A percentile compares a stretch with the other conserved stretches of the same genome.
Conservation (phyloP, 2,113 vertebrate genomes). For the Proteles cristata region DNA sequence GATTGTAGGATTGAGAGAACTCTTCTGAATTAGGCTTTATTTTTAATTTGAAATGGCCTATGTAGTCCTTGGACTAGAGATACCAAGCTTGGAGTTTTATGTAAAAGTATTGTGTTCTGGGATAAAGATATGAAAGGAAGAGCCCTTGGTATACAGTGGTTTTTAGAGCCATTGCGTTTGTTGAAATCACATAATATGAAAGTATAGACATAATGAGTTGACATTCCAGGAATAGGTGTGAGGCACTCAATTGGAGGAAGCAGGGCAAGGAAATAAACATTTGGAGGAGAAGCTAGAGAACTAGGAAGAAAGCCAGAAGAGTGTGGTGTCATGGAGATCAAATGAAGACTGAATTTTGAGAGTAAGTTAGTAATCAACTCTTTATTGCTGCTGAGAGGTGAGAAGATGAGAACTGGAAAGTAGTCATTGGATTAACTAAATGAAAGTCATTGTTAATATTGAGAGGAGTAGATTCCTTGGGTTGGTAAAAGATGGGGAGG, state of each 20-base stretch:
- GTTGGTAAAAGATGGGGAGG: neutral
- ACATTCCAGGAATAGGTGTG: neutral
- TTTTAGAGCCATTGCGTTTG: neutral
- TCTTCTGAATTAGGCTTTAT: neutral
- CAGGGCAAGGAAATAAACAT: neutral
- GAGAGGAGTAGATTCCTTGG: neutral
- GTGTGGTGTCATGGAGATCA: neutral
- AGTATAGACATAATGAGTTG: neutral
- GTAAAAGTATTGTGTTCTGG: neutral
- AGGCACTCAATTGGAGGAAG: neutral
- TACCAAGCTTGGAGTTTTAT: neutral
- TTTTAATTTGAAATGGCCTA: slow-evolving; percentile 1
- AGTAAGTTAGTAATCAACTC: neutral
- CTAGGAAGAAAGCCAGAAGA: neutral
- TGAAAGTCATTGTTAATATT: neutral
- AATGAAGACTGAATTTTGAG: slow-evolving; percentile 2
- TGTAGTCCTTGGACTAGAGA: neutral
- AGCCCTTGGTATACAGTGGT: neutral
- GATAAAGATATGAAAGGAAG: neutral
- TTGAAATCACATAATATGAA: neutral
- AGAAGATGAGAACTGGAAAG: neutral
- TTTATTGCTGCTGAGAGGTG: neutral
- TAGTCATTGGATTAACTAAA: neutral
- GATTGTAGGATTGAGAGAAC: neutral
- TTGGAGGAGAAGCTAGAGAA: neutral